These are phyloP conservation scores for Spea hammondii DNA, from an alignment of 2,797 vertebrate species.

Conservation along the genomic window DNA sequence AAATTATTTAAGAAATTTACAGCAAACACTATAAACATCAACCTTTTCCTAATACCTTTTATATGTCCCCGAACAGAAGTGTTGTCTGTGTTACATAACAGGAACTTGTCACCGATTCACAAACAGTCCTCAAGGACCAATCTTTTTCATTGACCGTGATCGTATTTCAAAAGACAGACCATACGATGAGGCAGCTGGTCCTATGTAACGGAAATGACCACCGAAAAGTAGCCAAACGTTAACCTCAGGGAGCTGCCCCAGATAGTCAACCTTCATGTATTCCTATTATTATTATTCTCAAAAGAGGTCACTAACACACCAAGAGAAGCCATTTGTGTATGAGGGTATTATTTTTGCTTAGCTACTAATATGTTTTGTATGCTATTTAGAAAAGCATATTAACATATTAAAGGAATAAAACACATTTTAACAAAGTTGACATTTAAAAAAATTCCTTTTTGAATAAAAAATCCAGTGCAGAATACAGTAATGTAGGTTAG, in stretches of 20 bases:
- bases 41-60: conserved; percentile 25
- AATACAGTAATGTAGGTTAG: no score
- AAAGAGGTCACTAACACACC: no score
- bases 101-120: conserved; percentile 37
- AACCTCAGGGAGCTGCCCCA: background rate
- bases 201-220: conserved; percentile 17
- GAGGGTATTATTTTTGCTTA: no score
- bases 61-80: conserved; percentile 20
- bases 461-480: no score
- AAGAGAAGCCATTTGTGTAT: no score
- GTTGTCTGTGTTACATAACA: conserved; percentile 41
- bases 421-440: no score
- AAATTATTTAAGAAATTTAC: background rate
- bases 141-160: conserved; percentile 42
- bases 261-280: background rate
- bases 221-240: conserved; percentile 27
- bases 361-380: no score
- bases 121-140: conserved; percentile 41
- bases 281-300: background rate
- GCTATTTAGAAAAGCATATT: no score
- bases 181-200: conserved; percentile 40
- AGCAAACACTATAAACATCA: conserved; percentile 43
- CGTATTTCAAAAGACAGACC: conserved; percentile 34
- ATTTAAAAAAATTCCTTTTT: no score
- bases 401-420: no score